Percentiles rank a stretch among this genome's conserved stretches.
phyloP scores from a whole-genome alignment of 2,888 invertebrate genomes.

The Harmothoe impar region DNA sequence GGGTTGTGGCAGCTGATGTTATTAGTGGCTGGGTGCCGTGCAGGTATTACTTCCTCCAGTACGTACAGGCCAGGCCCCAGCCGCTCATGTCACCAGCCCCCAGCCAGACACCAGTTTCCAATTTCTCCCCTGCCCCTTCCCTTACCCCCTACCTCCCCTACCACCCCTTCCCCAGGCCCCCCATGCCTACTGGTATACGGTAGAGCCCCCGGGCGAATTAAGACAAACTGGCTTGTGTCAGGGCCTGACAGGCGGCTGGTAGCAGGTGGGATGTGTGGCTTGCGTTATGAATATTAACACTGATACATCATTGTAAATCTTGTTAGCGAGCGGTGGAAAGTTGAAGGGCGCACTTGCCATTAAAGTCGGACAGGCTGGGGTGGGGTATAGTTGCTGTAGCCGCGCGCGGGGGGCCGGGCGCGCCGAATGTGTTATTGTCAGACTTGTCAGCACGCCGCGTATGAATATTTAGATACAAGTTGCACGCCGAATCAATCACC shows the following conservation, averaged over 20 bases:
- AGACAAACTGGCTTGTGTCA: slow-evolving; percentile 61
- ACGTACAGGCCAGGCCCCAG: slow-evolving; percentile 6
- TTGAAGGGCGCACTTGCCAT: slow-evolving; percentile 58
- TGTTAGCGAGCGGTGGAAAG: slow-evolving; percentile 51
- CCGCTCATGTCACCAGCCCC: slow-evolving; percentile 23
- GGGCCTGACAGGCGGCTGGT: slow-evolving; percentile 55
- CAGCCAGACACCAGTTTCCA: slow-evolving; percentile 32
- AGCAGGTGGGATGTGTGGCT: slow-evolving; percentile 59
- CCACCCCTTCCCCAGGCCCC: neutral
- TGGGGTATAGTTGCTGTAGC: no score
- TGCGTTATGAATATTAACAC: slow-evolving; percentile 58
- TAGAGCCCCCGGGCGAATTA: slow-evolving; percentile 39
- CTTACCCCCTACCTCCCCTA: neutral
- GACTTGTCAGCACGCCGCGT: slow-evolving; percentile 27
- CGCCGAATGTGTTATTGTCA: slow-evolving; percentile 52
- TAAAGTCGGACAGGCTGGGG: slow-evolving; percentile 40
- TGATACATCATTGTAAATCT: slow-evolving; percentile 63
- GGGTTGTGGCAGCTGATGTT: neutral
- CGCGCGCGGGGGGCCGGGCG: slow-evolving; percentile 7
- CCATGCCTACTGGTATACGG: neutral
- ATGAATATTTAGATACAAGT: slow-evolving; percentile 61
- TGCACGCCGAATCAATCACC: slow-evolving; percentile 43
- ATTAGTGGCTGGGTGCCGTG: neutral
- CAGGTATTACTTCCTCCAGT: neutral
- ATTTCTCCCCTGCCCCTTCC: slow-evolving; percentile 17